Evolutionary conservation across 2,888 invertebrate species (phyloP).

Genomic region (Cheilosia scutellata): DNA sequence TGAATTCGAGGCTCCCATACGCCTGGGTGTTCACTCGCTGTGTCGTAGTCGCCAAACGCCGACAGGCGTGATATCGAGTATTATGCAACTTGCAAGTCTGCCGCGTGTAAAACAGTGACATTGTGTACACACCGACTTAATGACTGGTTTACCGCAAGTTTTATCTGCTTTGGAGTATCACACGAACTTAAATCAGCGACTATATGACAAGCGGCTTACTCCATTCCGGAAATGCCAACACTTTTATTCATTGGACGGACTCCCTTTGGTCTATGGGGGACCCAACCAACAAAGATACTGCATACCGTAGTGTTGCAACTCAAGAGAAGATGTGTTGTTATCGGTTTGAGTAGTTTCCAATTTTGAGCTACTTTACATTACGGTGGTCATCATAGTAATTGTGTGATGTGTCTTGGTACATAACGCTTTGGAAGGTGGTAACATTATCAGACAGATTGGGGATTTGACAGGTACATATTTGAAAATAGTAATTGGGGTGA

Average conservation of each 20-base stretch:
- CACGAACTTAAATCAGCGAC: conserved; percentile 54
- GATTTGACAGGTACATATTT: too few species aligned
- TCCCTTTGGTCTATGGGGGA: conserved; percentile 11
- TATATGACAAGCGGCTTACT: conserved; percentile 28
- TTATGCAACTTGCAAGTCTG: conserved; percentile 47
- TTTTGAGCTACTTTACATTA: too few species aligned
- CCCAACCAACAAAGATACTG: neutral
- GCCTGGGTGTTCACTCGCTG: neutral
- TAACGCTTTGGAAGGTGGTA: too few species aligned
- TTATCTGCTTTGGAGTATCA: conserved; percentile 40
- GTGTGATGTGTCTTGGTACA: too few species aligned
- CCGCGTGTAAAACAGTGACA: conserved; percentile 33
- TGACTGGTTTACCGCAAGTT: conserved; percentile 58
- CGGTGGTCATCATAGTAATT: too few species aligned
- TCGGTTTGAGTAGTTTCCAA: too few species aligned
- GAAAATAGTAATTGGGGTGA: too few species aligned
- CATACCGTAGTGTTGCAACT: neutral
- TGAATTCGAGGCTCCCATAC: conserved; percentile 1
- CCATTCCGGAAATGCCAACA: conserved; percentile 64
- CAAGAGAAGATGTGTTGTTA: neutral
- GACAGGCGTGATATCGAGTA: conserved; percentile 7
- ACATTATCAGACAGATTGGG: too few species aligned
- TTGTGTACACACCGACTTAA: conserved; percentile 40
- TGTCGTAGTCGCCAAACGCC: neutral
- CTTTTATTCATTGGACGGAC: conserved; percentile 51